A percentile compares a stretch with the other conserved stretches of the same genome.
Conservation (phyloP, 2,113 vertebrate species). For the Silurus meridionalis region DNA sequence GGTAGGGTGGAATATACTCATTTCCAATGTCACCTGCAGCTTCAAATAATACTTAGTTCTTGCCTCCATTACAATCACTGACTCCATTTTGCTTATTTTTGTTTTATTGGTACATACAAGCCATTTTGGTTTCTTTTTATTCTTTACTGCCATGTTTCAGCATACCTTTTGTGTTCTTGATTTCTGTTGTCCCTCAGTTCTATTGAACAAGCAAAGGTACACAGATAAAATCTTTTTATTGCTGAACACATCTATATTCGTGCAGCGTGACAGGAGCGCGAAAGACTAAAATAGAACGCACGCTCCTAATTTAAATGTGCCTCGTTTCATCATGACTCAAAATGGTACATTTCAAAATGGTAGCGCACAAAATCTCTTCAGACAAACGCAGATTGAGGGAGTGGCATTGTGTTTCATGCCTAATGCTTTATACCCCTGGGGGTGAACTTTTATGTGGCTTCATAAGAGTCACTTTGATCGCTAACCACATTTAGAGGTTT, state of each 20-base stretch:
- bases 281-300: background rate
- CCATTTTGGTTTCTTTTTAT: background rate
- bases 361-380: background rate
- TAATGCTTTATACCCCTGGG: background rate
- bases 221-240: background rate
- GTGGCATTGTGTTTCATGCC: background rate
- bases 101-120: background rate
- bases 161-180: background rate
- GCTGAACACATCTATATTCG: background rate
- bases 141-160: background rate
- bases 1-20: background rate
- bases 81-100: background rate
- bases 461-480: background rate
- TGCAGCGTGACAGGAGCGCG: background rate
- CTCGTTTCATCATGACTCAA: background rate
- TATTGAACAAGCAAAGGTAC: background rate
- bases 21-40: background rate
- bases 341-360: background rate
- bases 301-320: background rate
- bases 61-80: background rate
- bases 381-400: background rate
- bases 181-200: background rate
- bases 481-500: background rate
- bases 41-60: background rate
- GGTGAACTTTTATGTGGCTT: background rate